Conservation (phyloP, 1,140 invertebrate species). For the Zaprionus vittiger region DNA sequence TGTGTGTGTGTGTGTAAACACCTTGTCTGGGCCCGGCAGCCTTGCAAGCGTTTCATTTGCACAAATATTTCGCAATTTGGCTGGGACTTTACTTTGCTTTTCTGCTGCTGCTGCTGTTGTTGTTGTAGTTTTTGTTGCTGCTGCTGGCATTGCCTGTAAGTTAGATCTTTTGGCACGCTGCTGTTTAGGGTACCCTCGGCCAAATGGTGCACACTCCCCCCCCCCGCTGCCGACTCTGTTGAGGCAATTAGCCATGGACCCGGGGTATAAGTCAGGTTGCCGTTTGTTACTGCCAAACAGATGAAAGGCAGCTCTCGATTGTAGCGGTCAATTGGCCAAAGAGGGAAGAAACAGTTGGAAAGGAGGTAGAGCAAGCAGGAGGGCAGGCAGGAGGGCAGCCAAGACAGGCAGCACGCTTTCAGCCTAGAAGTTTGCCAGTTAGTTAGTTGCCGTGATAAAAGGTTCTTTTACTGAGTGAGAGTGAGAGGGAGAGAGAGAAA, state of each 20-base stretch:
- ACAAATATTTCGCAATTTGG: slow-evolving; percentile 62
- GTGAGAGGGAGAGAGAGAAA: neutral
- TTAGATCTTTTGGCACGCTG: slow-evolving; percentile 38
- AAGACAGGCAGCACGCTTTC: slow-evolving; percentile 18
- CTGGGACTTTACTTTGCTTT: slow-evolving; percentile 17
- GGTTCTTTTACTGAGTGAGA: neutral
- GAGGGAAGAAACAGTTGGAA: slow-evolving; percentile 1
- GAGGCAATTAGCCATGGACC: slow-evolving; percentile 50
- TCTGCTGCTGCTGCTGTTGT: slow-evolving; percentile 9
- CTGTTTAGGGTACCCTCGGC: slow-evolving; percentile 13
- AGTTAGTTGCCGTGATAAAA: slow-evolving; percentile 39
- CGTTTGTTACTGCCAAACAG: slow-evolving; percentile 18
- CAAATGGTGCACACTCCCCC: slow-evolving; percentile 3
- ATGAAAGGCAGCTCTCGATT: slow-evolving; percentile 24
- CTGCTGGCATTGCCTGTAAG: slow-evolving; percentile 24
- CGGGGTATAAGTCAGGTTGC: slow-evolving; percentile 20
- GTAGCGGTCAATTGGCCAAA: slow-evolving; percentile 29
- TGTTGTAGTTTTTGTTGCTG: neutral
- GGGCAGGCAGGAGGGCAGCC: neutral
- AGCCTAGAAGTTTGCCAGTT: slow-evolving; percentile 24
- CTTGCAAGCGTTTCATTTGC: slow-evolving; percentile 58
- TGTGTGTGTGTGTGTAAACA: slow-evolving; percentile 48
- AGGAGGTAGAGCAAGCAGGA: neutral
- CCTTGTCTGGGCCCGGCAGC: slow-evolving; percentile 52
- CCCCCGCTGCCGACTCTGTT: neutral